Evolutionary conservation across 2,113 vertebrate genomes (phyloP).

Genomic region (Megaceryle torquata): DNA sequence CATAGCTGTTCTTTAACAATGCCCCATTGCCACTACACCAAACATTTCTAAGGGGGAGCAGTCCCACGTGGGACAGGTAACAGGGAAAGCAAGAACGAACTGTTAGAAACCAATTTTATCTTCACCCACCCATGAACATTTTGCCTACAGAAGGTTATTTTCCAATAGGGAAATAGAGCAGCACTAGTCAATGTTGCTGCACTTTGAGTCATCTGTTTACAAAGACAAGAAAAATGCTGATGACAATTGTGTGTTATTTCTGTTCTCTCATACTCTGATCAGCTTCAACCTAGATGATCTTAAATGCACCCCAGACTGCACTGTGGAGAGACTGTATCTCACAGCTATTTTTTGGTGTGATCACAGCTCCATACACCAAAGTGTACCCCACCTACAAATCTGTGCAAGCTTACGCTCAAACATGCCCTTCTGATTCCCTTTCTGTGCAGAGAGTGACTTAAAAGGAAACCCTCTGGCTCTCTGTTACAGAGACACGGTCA

Average conservation of each 20-base stretch:
- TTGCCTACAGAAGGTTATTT: background rate
- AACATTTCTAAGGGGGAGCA: background rate
- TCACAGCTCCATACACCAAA: background rate
- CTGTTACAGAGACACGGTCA: background rate
- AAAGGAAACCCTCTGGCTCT: background rate
- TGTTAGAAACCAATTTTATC: background rate
- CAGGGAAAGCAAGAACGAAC: background rate
- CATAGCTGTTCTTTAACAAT: background rate
- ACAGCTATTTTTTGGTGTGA: background rate
- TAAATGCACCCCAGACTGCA: background rate
- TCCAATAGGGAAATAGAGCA: background rate
- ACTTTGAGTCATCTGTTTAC: background rate
- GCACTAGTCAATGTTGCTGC: background rate
- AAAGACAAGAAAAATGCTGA: background rate
- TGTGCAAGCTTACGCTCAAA: background rate
- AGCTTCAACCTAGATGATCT: background rate
- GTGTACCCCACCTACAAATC: background rate
- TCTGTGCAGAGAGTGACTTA: background rate
- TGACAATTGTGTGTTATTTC: background rate
- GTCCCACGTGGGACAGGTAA: background rate
- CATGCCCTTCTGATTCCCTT: background rate
- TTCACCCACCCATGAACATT: background rate
- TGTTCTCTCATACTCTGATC: background rate
- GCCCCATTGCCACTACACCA: background rate
- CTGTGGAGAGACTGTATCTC: background rate